phyloP scores from a whole-genome alignment of 2,888 invertebrate genomes.

The Lithodes maja region DNA sequence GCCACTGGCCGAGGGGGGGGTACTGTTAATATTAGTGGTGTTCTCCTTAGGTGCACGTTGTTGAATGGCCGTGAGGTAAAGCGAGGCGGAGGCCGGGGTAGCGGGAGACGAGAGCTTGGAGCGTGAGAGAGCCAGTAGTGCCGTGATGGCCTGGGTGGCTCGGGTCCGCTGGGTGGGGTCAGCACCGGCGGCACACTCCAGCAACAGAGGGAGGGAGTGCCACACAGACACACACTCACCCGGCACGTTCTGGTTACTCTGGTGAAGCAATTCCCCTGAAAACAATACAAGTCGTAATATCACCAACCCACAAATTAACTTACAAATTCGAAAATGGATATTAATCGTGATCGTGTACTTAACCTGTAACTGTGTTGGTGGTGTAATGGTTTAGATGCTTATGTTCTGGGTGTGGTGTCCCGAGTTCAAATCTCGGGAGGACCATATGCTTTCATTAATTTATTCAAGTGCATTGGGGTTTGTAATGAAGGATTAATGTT shows the following conservation, averaged over 20 bases:
- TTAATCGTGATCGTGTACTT: too few species aligned
- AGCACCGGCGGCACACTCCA: conserved; percentile 63
- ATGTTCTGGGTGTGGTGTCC: too few species aligned
- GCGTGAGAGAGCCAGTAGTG: conserved; percentile 56
- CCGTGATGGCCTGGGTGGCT: conserved; percentile 63
- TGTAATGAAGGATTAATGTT: too few species aligned
- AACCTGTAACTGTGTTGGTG: too few species aligned
- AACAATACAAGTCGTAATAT: too few species aligned
- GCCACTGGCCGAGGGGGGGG: conserved; percentile 24
- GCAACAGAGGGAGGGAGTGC: conserved; percentile 66
- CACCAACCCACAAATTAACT: too few species aligned
- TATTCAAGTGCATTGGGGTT: too few species aligned
- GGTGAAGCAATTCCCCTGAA: conserved; percentile 87
- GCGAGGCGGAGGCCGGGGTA: conserved; percentile 22
- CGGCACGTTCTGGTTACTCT: conserved; percentile 90
- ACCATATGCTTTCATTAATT: too few species aligned
- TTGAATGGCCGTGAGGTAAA: conserved; percentile 55
- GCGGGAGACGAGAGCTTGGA: conserved; percentile 35
- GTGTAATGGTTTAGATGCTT: too few species aligned
- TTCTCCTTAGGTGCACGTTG: conserved; percentile 40
- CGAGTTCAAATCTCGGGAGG: too few species aligned
- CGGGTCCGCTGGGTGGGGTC: conserved; percentile 55
- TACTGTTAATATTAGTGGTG: conserved; percentile 8
- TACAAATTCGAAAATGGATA: too few species aligned
- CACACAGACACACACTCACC: conserved; percentile 66